A percentile compares a stretch with the other conserved stretches of the same genome.
These are phyloP conservation scores for Mesitornis unicolor DNA, from an alignment of 2,113 vertebrate genomes.

Conservation along the genomic window DNA sequence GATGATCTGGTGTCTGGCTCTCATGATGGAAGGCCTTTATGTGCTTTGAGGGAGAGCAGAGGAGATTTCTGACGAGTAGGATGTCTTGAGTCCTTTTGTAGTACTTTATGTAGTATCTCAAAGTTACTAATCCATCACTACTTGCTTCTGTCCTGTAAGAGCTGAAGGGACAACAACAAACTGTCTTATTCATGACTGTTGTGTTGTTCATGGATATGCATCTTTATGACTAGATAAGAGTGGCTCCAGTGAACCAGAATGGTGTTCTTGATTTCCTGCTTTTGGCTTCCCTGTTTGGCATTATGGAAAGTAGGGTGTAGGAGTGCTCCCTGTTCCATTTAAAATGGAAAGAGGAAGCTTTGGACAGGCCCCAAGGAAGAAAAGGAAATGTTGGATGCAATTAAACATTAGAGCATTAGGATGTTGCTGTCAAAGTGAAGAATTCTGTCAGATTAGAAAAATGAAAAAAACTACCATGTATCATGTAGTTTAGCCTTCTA, in stretches of 20 bases:
- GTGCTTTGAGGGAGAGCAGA: background rate
- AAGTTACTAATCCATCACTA: background rate
- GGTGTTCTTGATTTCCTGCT: background rate
- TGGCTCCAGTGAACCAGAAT: background rate
- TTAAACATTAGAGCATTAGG: background rate
- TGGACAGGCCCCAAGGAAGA: background rate
- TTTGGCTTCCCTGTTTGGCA: background rate
- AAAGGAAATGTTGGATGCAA: background rate
- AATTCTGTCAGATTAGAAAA: background rate
- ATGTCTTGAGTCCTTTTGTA: background rate
- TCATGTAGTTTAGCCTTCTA: background rate
- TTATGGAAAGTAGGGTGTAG: background rate
- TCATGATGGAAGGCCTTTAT: background rate
- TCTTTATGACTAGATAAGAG: background rate
- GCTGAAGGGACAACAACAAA: background rate
- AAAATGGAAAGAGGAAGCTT: background rate
- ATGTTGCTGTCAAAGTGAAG: background rate
- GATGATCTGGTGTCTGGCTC: background rate
- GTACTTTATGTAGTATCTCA: background rate
- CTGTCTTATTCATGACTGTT: background rate
- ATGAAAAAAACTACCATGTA: background rate
- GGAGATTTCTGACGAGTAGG: background rate
- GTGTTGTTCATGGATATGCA: background rate
- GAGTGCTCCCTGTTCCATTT: background rate
- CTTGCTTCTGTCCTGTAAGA: background rate